Conservation (phyloP, 2,113 vertebrate genomes). For the Telmatochromis brichardi region DNA sequence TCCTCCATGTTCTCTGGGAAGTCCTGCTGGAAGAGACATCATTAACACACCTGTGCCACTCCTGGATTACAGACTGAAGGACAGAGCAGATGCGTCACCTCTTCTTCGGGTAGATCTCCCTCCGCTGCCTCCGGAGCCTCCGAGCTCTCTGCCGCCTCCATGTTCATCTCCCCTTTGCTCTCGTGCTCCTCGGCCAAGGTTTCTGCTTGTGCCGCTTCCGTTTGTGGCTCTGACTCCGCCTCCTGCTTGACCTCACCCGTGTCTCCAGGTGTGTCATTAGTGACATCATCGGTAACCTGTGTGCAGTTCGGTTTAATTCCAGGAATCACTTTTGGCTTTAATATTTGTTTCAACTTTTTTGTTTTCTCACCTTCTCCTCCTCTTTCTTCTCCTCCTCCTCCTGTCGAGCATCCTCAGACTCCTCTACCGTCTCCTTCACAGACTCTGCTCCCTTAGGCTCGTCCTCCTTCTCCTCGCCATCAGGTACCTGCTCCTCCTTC, state of each 20-base stretch:
- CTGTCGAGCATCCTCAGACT: not conserved
- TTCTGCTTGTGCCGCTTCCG: rapidly evolving
- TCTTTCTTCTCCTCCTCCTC: not conserved
- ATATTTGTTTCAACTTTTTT: not conserved
- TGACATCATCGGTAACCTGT: not conserved
- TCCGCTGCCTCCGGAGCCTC: not conserved
- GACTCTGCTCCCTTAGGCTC: not conserved
- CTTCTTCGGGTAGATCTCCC: not conserved
- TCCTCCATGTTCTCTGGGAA: constrained; percentile 89
- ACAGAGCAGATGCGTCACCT: not conserved
- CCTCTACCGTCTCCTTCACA: not conserved
- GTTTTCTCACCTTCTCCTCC: not conserved
- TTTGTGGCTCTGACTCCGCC: not conserved
- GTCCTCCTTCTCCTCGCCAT: not conserved
- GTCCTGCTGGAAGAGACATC: not conserved
- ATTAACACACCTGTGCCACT: not conserved
- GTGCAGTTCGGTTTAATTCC: not conserved
- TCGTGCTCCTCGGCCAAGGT: not conserved
- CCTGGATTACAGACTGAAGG: not conserved
- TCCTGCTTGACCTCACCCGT: not conserved
- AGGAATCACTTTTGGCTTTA: not conserved
- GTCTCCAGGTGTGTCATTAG: not conserved
- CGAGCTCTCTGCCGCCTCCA: not conserved
- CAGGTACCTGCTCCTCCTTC: not conserved
- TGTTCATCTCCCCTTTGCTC: not conserved